phyloP scores from a whole-genome alignment of 2,113 vertebrate genomes.

The Polypterus senegalus region DNA sequence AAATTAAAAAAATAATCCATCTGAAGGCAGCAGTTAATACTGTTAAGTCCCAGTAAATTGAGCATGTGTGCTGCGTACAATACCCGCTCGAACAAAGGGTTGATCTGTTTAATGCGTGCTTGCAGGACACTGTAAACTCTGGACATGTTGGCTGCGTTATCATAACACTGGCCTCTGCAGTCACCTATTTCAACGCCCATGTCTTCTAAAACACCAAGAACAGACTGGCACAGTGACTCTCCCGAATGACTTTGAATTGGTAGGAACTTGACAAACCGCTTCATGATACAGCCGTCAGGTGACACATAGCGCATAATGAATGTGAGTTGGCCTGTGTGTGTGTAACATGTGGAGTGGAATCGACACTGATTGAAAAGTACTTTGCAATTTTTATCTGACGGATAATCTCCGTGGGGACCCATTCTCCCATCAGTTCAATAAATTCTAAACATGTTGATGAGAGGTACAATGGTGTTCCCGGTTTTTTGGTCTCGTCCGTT shows the following conservation, averaged over 20 bases:
- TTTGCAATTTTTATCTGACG: too few relatives aligned
- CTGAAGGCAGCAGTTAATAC: conserved; percentile 9
- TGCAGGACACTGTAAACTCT: conserved; percentile 20
- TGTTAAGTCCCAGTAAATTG: conserved; percentile 10
- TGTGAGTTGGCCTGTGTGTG: conserved; percentile 16
- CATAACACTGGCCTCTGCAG: conserved; percentile 14
- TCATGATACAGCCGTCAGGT: neutral
- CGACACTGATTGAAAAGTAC: too few relatives aligned
- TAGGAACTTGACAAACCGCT: conserved; percentile 8
- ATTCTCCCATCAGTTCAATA: too few relatives aligned
- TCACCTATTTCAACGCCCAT: conserved; percentile 21
- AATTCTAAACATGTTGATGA: too few relatives aligned
- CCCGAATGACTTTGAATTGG: conserved; percentile 9
- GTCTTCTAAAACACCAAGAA: conserved; percentile 3
- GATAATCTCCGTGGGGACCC: too few relatives aligned
- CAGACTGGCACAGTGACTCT: conserved; percentile 7
- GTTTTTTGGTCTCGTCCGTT: too few relatives aligned
- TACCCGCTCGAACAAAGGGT: conserved; percentile 12
- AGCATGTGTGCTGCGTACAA: conserved; percentile 11
- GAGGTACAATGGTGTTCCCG: too few relatives aligned
- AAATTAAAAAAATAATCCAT: conserved; percentile 8
- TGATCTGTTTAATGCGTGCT: conserved; percentile 18
- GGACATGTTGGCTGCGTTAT: conserved; percentile 21
- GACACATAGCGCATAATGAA: conserved; percentile 19
- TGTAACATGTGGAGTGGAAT: too few relatives aligned